phyloP scores from a whole-genome alignment of 2,113 vertebrate species.

The Poeciliopsis turrubarensis region DNA sequence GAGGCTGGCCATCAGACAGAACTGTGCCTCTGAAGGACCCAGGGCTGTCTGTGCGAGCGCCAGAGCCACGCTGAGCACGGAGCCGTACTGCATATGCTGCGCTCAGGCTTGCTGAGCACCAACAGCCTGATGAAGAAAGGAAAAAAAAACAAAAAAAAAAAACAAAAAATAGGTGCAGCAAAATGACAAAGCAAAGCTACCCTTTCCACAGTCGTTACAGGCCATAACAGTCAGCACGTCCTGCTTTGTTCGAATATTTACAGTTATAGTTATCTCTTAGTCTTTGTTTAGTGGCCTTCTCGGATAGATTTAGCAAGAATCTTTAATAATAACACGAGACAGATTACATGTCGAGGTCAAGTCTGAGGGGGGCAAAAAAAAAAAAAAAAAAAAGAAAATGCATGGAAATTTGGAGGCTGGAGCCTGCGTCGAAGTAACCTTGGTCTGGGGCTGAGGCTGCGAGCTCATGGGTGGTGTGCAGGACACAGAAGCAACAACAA shows the following conservation, averaged over 20 bases:
- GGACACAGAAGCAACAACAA: neutral
- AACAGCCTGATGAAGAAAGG: conserved; percentile 60
- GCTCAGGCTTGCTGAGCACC: conserved; percentile 69
- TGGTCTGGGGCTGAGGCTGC: conserved; percentile 70
- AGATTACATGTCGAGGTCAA: conserved; percentile 56
- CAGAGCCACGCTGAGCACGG: conserved; percentile 69
- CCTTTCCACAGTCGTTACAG: conserved; percentile 24
- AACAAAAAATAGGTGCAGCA: conserved; percentile 59
- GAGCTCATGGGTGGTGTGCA: conserved; percentile 40
- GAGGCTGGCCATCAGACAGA: conserved; percentile 71
- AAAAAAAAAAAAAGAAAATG: conserved; percentile 41
- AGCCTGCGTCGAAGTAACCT: conserved; percentile 65
- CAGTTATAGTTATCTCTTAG: conserved; percentile 58
- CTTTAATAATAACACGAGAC: conserved; percentile 69
- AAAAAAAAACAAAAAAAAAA: conserved; percentile 37
- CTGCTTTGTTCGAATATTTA: conserved; percentile 61
- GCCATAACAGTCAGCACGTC: conserved; percentile 39
- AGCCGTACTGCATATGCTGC: conserved; percentile 68
- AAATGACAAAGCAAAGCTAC: conserved; percentile 61
- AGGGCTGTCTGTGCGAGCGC: conserved; percentile 67
- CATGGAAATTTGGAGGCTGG: conserved; percentile 51
- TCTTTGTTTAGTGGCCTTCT: conserved; percentile 71
- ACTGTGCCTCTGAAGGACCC: conserved; percentile 70
- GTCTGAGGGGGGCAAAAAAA: conserved; percentile 30
- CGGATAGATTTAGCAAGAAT: conserved; percentile 58